These are phyloP conservation scores for Gnathonemus longibarbis DNA, from an alignment of 2,113 vertebrate genomes.

Conservation along the genomic window DNA sequence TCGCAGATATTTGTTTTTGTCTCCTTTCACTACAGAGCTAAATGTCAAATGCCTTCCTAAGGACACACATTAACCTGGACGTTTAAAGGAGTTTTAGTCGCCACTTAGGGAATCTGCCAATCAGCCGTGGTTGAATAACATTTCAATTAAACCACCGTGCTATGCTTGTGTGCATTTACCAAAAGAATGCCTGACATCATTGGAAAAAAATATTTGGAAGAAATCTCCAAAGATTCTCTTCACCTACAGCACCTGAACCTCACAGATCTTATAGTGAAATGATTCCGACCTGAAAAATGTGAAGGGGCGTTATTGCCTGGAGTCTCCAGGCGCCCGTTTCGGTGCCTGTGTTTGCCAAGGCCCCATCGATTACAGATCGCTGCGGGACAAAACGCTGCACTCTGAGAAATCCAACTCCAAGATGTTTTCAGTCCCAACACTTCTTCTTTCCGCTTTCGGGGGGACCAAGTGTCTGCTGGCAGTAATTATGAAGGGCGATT, in stretches of 20 bases:
- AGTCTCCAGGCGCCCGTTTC: background rate
- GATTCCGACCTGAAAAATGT: background rate
- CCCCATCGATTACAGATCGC: constrained; percentile 28
- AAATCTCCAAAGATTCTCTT: background rate
- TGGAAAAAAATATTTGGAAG: background rate
- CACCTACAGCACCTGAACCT: background rate
- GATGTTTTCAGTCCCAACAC: constrained; percentile 20
- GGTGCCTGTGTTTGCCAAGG: constrained; percentile 19
- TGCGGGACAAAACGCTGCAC: constrained; percentile 15
- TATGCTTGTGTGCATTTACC: background rate
- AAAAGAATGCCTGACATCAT: background rate
- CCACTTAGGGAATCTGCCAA: background rate
- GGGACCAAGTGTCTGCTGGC: background rate
- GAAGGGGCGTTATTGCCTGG: background rate
- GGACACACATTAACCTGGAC: background rate
- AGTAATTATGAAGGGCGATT: background rate
- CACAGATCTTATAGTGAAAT: background rate
- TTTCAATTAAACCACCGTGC: background rate
- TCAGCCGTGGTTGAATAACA: background rate
- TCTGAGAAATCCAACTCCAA: constrained; percentile 15
- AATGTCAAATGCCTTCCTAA: background rate
- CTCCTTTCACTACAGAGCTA: background rate
- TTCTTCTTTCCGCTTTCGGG: constrained; percentile 4
- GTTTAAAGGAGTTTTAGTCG: background rate
- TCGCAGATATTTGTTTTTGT: background rate